Conservation (phyloP, 2,888 invertebrate species). For the Helobdella robusta region DNA sequence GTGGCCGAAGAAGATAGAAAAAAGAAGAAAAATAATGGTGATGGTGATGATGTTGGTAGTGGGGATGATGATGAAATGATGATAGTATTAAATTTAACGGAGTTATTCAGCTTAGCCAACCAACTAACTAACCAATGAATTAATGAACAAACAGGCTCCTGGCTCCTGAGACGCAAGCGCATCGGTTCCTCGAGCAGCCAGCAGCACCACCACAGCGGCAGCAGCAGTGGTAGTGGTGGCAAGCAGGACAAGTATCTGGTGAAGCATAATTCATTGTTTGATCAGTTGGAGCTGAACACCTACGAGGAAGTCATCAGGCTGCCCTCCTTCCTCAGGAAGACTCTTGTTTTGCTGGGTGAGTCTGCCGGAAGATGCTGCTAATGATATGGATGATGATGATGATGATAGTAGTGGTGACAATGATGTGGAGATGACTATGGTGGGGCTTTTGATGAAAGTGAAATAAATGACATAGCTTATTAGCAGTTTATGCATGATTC, state of each 20-base stretch:
- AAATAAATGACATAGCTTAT: too few species aligned
- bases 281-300: constrained; percentile 95
- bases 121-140: neutral
- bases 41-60: neutral
- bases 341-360: constrained; percentile 54
- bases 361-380: neutral
- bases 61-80: neutral
- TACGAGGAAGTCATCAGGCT: constrained; percentile 97
- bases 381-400: neutral
- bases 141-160: constrained; percentile 5
- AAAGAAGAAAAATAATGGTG: constrained; percentile 20
- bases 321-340: constrained; percentile 58
- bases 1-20: constrained; percentile 44
- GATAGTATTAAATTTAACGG: neutral
- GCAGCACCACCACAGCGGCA: constrained; percentile 82
- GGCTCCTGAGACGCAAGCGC: too few species aligned
- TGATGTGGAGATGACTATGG: too few species aligned
- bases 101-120: too few species aligned
- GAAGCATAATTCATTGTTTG: constrained; percentile 89
- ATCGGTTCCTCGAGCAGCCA: too few species aligned
- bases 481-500: too few species aligned
- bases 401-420: neutral
- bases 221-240: constrained; percentile 73
- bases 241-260: constrained; percentile 96
- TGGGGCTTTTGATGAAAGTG: too few species aligned